Conservation (phyloP, 1,140 invertebrate species). For the Calycopis cecrops region DNA sequence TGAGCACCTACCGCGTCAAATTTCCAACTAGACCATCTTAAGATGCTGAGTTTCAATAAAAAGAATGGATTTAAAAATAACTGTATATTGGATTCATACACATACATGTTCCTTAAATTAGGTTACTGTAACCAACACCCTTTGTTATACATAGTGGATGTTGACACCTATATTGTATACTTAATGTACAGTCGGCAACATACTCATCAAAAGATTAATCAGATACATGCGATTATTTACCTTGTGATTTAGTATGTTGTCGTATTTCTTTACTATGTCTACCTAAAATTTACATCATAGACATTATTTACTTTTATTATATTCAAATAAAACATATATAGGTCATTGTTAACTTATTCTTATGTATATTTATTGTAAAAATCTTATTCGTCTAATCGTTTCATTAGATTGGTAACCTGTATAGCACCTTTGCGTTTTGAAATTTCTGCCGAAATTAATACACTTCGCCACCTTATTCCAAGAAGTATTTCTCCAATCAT, state of each 20-base stretch:
- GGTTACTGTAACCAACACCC: conserved; percentile 68
- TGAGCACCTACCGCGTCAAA: no score
- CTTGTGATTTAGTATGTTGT: background rate
- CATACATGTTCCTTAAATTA: conserved; percentile 54
- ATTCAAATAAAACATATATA: no score
- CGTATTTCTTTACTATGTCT: background rate
- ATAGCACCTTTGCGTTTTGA: conserved; percentile 53
- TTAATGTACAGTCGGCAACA: conserved; percentile 30
- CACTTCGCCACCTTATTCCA: no score
- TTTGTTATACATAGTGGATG: conserved; percentile 32
- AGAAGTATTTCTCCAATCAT: no score
- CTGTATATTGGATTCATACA: conserved; percentile 63
- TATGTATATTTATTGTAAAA: conserved; percentile 1
- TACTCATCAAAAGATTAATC: conserved; percentile 1
- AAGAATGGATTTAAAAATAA: conserved; percentile 45
- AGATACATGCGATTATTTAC: background rate
- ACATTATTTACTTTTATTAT: background rate
- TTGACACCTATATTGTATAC: conserved; percentile 36
- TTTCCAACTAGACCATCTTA: no score
- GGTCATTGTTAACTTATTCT: no score
- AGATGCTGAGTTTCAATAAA: conserved; percentile 12
- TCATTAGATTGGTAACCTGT: conserved; percentile 56
- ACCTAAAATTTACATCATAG: conserved; percentile 4
- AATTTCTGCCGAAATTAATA: conserved; percentile 4
- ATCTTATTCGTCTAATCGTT: conserved; percentile 11